A percentile compares a stretch with the other conserved stretches of the same genome.
These are phyloP conservation scores for Athene cunicularia DNA, from an alignment of 2,113 vertebrate species.

Conservation along the genomic window DNA sequence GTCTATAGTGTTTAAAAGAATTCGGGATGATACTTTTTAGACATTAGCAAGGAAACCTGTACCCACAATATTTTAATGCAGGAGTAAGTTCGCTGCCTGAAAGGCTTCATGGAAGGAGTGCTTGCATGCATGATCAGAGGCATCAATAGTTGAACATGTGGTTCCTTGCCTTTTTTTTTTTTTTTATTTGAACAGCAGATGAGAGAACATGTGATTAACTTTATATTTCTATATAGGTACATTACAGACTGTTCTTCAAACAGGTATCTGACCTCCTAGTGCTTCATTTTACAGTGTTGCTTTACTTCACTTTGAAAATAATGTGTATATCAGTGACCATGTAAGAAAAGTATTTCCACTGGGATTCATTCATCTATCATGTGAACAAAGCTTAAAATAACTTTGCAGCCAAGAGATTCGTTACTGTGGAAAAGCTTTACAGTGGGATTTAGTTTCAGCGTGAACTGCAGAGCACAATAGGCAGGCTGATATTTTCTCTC, in stretches of 20 bases:
- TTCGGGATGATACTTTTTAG: background rate
- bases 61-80: background rate
- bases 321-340: background rate
- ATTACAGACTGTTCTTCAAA: background rate
- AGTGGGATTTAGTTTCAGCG: background rate
- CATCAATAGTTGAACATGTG: background rate
- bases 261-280: background rate
- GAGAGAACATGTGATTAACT: background rate
- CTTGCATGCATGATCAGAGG: background rate
- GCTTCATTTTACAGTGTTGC: background rate
- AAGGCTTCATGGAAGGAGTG: background rate
- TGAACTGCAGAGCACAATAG: background rate
- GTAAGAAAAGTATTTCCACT: background rate
- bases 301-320: constrained; percentile 5
- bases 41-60: background rate
- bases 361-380: background rate
- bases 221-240: background rate
- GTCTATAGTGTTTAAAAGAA: background rate
- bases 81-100: background rate
- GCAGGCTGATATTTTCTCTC: background rate
- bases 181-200: background rate
- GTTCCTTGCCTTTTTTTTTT: too few relatives aligned
- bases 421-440: background rate
- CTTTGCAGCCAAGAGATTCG: background rate
- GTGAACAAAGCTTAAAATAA: background rate